Conservation (phyloP, 2,888 invertebrate genomes). For the Amblyjoppa fuscipennis region DNA sequence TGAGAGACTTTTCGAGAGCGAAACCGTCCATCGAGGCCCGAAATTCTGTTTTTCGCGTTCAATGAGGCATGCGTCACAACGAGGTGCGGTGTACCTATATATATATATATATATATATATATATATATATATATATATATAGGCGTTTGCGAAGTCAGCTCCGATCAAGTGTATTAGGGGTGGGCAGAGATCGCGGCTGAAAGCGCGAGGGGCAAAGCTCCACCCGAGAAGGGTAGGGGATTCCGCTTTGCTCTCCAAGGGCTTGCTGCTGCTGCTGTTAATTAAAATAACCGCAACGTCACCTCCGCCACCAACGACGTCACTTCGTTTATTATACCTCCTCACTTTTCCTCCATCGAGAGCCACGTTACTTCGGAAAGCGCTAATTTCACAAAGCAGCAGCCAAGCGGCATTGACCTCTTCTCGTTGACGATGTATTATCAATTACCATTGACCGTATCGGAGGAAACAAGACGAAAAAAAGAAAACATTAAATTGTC, state of each 20-base stretch:
- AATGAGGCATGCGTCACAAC: conserved; percentile 67
- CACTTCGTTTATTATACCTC: conserved; percentile 64
- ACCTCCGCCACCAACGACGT: conserved; percentile 65
- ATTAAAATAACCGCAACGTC: conserved; percentile 79
- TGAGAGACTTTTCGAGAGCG: conserved; percentile 6
- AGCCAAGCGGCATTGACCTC: not conserved
- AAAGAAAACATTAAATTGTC: not conserved
- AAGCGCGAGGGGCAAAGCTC: conserved; percentile 47
- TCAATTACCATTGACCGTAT: not conserved
- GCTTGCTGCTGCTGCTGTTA: conserved; percentile 71
- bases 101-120: not conserved
- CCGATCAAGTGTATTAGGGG: conserved; percentile 71
- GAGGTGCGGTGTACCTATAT: not conserved
- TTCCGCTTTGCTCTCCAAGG: conserved; percentile 31
- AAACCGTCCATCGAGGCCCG: not conserved
- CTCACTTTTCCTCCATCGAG: conserved; percentile 58
- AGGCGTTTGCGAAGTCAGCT: conserved; percentile 72
- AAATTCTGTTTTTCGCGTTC: conserved; percentile 67
- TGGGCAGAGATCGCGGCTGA: conserved; percentile 8
- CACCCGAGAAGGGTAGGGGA: conserved; percentile 15
- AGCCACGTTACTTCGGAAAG: conserved; percentile 58
- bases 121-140: not conserved
- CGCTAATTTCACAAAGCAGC: not conserved
- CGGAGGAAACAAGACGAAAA: not conserved
- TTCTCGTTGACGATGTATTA: not conserved